Evolutionary conservation across 2,888 invertebrate species (phyloP), one percentile per base, ranked within the genome.

Genomic region (Acanthosepion lycidas): DNA sequence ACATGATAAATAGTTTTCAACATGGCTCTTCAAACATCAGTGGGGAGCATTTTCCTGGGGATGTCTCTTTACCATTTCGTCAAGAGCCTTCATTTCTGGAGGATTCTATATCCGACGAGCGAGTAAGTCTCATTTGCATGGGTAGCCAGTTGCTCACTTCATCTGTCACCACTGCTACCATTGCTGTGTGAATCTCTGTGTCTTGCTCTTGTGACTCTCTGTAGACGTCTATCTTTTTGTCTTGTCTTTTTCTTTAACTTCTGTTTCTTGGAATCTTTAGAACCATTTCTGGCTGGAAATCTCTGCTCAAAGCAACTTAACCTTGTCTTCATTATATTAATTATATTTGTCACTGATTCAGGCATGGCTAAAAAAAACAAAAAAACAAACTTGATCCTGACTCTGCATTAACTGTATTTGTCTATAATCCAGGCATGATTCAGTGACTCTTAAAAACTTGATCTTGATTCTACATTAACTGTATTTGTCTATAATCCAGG

Each of bases 11-110:
- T 48, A 59, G 59, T 48, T 55, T 94, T 5, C 94, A 94, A 15
- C 53, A 55, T 9, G 15, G 64, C 18, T 49, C 92, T 51, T 28
- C 93, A 12, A 53, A 93, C 26, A 53, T 53, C 93, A 64, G 48
- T 94, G 94, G 55, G 48, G 94, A 94, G 18, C 42, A 48, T 59
- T 94, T 94, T 48, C 48, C 55, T 53, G 94, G 94, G 55, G 94
- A 94, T 42, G 59, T 94, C n/a, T 94, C 94, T 42, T 55, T 94
- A 26, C 55, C 94, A 3, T 94, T 94, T 23, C 28, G 48, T 26
- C 94, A 55, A 42, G 94, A 59, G n/a, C 42, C 64, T 55, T 64
- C n/a, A 6, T 48, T 94, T 33, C 15, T 26, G n/a, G 55, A n/a
- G 15, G 48, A 94, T 59, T 94, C 94, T 55, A 26, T 64, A 42